A percentile compares a stretch with the other conserved stretches of the same genome.
phyloP scores from a whole-genome alignment of 2,888 invertebrate species.

The Gymnosoma rotundatum region DNA sequence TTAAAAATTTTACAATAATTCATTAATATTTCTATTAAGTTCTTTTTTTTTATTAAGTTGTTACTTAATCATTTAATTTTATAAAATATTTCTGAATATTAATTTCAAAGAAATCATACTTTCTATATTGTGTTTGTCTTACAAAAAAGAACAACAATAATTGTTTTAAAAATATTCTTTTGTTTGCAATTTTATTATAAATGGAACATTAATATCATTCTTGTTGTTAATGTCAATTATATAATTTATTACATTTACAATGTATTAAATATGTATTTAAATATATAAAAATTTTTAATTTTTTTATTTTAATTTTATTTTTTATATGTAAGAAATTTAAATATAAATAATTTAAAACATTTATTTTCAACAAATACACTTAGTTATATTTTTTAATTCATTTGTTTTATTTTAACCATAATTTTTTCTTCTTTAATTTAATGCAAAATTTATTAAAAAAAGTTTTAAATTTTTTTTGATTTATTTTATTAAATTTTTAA shows the following conservation, averaged over 20 bases:
- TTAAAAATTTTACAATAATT: too few relatives aligned
- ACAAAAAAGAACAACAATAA: too few relatives aligned
- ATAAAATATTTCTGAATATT: too few relatives aligned
- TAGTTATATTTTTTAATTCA: background rate
- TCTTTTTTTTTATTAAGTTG: too few relatives aligned
- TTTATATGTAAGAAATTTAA: slow-evolving; percentile 17
- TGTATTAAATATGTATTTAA: background rate
- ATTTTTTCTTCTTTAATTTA: slow-evolving; percentile 17
- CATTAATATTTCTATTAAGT: too few relatives aligned
- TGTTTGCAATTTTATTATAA: too few relatives aligned
- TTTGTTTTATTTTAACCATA: background rate
- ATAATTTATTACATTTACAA: background rate
- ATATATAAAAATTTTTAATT: slow-evolving; percentile 30
- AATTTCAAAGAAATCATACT: too few relatives aligned
- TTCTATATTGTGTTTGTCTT: too few relatives aligned
- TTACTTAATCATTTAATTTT: too few relatives aligned
- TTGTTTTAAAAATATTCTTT: too few relatives aligned
- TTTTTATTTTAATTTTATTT: slow-evolving; percentile 6
- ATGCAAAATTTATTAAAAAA: slow-evolving; percentile 15
- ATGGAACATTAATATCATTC: slow-evolving; percentile 3
- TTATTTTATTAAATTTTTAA: slow-evolving; percentile 9
- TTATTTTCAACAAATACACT: slow-evolving; percentile 61
- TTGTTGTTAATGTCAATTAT: slow-evolving; percentile 2
- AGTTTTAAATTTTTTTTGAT: slow-evolving; percentile 25
- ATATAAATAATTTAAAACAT: slow-evolving; percentile 37